Conservation (phyloP, 2,888 invertebrate genomes). For the Andrena dorsata region DNA sequence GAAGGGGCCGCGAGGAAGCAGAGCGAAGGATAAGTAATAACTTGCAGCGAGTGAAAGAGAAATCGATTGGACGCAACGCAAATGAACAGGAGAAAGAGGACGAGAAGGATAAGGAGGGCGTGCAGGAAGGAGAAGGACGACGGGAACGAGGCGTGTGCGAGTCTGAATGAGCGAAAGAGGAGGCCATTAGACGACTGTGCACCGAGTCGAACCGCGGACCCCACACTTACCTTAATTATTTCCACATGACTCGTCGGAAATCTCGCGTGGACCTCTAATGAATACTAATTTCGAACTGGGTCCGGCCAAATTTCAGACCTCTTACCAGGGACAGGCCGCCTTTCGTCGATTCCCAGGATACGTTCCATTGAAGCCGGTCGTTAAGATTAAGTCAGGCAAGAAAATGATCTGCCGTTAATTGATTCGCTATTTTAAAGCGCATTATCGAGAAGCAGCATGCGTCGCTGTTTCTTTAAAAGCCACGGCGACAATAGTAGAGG, state of each 20-base stretch:
- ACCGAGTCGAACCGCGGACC: conserved; percentile 74
- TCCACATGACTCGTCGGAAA: conserved; percentile 83
- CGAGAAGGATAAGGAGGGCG: conserved; percentile 23
- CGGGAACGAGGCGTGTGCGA: conserved; percentile 50
- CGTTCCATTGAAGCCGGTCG: conserved; percentile 21
- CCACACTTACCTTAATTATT: conserved; percentile 84
- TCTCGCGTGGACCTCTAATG: conserved; percentile 79
- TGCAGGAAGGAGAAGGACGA: neutral
- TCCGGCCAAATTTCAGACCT: conserved; percentile 62
- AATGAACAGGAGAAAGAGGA: conserved; percentile 38
- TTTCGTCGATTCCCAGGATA: conserved; percentile 29
- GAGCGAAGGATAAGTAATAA: conserved; percentile 38
- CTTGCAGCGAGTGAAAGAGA: conserved; percentile 53
- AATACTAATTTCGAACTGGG: conserved; percentile 78
- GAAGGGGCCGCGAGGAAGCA: conserved; percentile 34
- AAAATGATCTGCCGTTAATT: conserved; percentile 20
- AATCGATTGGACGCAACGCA: conserved; percentile 53
- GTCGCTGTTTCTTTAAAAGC: neutral
- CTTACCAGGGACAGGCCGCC: conserved; percentile 41
- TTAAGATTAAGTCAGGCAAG: conserved; percentile 26
- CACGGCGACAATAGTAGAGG: too few species aligned
- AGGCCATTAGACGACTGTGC: conserved; percentile 63
- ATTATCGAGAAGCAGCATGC: neutral
- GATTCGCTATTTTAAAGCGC: neutral
- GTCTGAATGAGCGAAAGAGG: conserved; percentile 45